Evolutionary conservation across 2,797 vertebrate genomes (phyloP).

Genomic region (Avahi laniger): DNA sequence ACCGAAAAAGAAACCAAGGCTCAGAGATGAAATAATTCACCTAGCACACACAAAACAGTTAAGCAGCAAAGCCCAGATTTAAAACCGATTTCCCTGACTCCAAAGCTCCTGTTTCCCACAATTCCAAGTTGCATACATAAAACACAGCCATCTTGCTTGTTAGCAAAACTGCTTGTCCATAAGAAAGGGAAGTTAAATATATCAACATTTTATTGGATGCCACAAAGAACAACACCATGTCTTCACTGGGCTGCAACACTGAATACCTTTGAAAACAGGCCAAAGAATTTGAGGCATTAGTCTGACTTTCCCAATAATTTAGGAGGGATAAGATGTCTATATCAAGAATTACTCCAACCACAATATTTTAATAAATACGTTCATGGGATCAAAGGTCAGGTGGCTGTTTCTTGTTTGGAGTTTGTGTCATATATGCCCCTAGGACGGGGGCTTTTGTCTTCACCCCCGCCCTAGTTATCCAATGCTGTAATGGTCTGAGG

Average conservation of each 20-base stretch:
- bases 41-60: not conserved
- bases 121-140: not conserved
- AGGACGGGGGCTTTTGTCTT: not conserved
- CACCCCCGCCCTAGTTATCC: not conserved
- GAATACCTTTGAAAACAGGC: not conserved
- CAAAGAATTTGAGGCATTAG: not conserved
- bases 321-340: not conserved
- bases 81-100: not conserved
- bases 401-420: not conserved
- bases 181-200: not conserved
- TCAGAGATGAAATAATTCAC: not conserved
- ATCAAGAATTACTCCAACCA: not conserved
- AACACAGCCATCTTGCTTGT: not conserved
- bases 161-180: not conserved
- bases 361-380: not conserved
- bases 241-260: not conserved
- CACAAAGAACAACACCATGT: not conserved
- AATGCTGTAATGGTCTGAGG: not conserved
- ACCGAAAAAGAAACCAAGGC: not conserved
- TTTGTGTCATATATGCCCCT: not conserved
- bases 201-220: not conserved
- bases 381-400: not conserved
- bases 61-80: not conserved
- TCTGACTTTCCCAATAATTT: not conserved
- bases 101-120: not conserved